phyloP scores from a whole-genome alignment of 2,888 invertebrate species.

The Liposcelis brunnea region DNA sequence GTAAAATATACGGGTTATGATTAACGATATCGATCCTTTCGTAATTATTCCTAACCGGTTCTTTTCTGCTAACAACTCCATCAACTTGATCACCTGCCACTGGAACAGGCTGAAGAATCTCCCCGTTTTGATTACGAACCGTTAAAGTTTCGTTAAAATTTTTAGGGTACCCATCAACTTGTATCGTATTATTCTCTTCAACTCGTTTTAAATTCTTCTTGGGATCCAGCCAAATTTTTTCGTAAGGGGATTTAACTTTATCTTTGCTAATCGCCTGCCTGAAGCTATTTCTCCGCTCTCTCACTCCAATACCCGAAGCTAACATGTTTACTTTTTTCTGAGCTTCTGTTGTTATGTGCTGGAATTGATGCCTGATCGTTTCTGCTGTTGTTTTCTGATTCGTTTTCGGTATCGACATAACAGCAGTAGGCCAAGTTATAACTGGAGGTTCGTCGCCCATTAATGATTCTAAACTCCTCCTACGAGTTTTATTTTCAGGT shows the following conservation, averaged over 20 bases:
- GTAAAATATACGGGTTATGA: too few species aligned
- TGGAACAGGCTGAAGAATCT: background rate
- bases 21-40: too few species aligned
- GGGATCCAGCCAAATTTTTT: slow-evolving; percentile 19
- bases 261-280: slow-evolving; percentile 22
- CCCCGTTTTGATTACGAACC: slow-evolving; percentile 3
- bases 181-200: background rate
- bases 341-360: slow-evolving; percentile 13
- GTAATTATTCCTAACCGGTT: too few species aligned
- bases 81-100: too few species aligned
- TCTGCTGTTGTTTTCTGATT: background rate
- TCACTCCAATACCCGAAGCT: slow-evolving; percentile 19
- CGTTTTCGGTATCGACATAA: background rate
- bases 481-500: too few species aligned
- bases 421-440: slow-evolving; percentile 3
- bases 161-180: background rate
- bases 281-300: slow-evolving; percentile 23
- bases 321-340: slow-evolving; percentile 18
- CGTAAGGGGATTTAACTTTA: slow-evolving; percentile 16
- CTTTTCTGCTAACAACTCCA: too few species aligned
- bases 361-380: slow-evolving; percentile 8
- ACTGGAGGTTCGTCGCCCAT: slow-evolving; percentile 5
- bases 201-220: too few species aligned
- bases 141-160: slow-evolving; percentile 4
- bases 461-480: slow-evolving; percentile 3